Evolutionary conservation across 1,140 invertebrate genomes (phyloP).

Genomic region (Himalopsyche phryganea): DNA sequence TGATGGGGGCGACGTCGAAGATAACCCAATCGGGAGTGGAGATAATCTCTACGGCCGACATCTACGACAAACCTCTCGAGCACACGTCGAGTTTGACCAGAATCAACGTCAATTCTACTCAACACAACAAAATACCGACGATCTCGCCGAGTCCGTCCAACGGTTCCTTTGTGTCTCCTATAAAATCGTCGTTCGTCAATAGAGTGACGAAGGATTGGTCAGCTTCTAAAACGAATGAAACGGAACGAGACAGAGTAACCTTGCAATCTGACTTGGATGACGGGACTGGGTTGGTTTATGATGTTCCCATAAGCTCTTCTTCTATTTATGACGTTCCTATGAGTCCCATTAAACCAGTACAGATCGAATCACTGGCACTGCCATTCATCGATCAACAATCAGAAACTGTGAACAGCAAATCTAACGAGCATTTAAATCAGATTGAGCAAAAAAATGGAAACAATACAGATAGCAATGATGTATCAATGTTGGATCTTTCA

Average conservation of each 20-base stretch:
- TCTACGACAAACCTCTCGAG: slow-evolving; percentile 45
- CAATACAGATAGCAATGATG: no score
- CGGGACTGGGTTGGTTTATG: slow-evolving; percentile 43
- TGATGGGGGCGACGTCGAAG: slow-evolving; percentile 50
- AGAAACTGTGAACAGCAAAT: neutral
- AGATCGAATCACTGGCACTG: neutral
- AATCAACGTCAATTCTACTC: slow-evolving; percentile 29
- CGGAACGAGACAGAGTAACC: slow-evolving; percentile 11
- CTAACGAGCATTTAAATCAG: neutral
- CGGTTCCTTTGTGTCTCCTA: slow-evolving; percentile 11
- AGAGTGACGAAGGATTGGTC: slow-evolving; percentile 29
- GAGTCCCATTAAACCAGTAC: slow-evolving; percentile 39
- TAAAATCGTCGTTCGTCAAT: slow-evolving; percentile 10
- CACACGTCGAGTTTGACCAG: slow-evolving; percentile 35
- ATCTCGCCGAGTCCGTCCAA: neutral
- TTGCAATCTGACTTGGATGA: slow-evolving; percentile 41
- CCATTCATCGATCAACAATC: neutral
- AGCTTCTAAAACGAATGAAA: slow-evolving; percentile 7
- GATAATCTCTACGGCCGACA: slow-evolving; percentile 46
- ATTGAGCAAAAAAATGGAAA: neutral
- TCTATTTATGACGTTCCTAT: slow-evolving; percentile 48
- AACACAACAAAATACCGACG: neutral
- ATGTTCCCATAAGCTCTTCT: slow-evolving; percentile 44
- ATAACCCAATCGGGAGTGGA: slow-evolving; percentile 52
- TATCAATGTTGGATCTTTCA: no score